These are phyloP conservation scores for Troilus luridus DNA, from an alignment of 2,888 invertebrate genomes.

Conservation along the genomic window DNA sequence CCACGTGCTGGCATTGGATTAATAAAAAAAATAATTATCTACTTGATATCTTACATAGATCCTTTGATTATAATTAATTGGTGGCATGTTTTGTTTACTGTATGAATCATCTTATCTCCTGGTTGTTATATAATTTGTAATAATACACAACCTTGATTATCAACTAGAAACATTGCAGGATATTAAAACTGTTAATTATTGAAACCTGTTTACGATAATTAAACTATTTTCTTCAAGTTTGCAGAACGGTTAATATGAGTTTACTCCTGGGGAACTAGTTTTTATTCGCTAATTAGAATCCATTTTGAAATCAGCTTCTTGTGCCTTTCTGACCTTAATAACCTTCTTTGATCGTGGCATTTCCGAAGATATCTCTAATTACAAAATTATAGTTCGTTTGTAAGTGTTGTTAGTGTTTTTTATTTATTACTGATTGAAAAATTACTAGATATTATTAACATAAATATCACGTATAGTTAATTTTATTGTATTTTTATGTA, in stretches of 20 bases:
- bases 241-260: background rate
- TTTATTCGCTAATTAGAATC: background rate
- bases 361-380: background rate
- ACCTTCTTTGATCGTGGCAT: background rate
- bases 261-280: background rate
- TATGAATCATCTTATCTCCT: background rate
- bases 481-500: no score
- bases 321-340: background rate
- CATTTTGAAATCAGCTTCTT: background rate
- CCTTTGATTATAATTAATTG: no score
- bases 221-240: background rate
- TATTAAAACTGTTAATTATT: no score
- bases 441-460: no score
- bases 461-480: no score
- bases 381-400: background rate
- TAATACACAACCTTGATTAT: background rate
- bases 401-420: background rate
- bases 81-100: no score
- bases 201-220: constrained; percentile 1
- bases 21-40: no score
- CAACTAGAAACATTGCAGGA: background rate
- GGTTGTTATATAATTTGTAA: background rate
- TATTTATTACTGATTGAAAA: background rate
- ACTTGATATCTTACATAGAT: no score
- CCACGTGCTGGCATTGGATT: no score